Base-by-base conservation (phyloP, 2,113 vertebrate species). In the Scartelaos histophorus region DNA sequence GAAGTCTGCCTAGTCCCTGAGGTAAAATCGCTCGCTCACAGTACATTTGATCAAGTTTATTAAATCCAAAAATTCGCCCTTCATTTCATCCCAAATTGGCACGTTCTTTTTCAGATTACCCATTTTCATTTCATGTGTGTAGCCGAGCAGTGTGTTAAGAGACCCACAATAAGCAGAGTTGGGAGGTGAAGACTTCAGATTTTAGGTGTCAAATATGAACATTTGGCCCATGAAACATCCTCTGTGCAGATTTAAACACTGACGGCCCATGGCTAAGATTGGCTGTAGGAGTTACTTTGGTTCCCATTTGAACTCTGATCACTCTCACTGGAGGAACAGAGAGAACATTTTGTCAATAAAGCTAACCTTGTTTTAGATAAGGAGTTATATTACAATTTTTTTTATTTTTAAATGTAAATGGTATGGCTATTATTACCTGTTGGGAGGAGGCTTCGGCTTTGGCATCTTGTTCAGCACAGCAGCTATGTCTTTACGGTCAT, bases 221-320 rank as follows among this genome's bases (percentile, higher is more conserved):
- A 58, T 49, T 67, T 35, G 34, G 80, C 69, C 60, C 56, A 15
- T 47, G 25, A 57, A 47, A 58, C 5, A 29, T 64, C 64, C 53
- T 2, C 13, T 45, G 19, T 74, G 73, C 46, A 70, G 49, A 65
- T 73, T 47, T 73, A 61, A 58, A 69, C 25, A 24, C 67, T 65
- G 56, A 57, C 61, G 82, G 75, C 25, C 19, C 47, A n/a, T 3
- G 66, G 70, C 79, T 97, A 99, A 80, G 98, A 98, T 82, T 98
- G 98, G 91, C 94, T 98, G 89, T 99, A 99, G 81, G 95, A 97
- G 93, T 95, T 98, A 92, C 97, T 96, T 91, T 99, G 98, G 94
- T 94, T 99, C 87, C 98, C 97, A 73, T 98, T 99, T 93, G 98
- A 95, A 94, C 96, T 97, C 94, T 98, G 98, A 88, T 99, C 98